Evolutionary conservation across 2,113 vertebrate species (phyloP).

Genomic region (Mesoclemmys tuberculata): DNA sequence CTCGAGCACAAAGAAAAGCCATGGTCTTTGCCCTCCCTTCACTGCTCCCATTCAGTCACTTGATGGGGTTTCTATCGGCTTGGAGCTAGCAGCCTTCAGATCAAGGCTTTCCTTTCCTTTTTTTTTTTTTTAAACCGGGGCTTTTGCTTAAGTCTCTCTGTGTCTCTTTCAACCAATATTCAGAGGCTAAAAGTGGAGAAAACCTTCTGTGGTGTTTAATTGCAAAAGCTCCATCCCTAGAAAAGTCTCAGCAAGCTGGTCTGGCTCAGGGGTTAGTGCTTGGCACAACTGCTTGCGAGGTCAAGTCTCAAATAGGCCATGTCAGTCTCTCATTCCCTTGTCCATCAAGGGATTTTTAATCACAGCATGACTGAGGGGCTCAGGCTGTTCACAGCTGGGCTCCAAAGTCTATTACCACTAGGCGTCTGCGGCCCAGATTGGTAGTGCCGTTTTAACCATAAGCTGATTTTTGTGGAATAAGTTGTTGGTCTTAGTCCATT

Average conservation of each 20-base stretch:
- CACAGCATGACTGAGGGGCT: conserved; percentile 52
- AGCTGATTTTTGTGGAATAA: neutral
- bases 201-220: conserved; percentile 69
- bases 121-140: conserved; percentile 34
- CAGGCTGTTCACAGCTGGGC: conserved; percentile 54
- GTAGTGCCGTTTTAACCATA: conserved; percentile 51
- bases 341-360: conserved; percentile 69
- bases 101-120: conserved; percentile 39
- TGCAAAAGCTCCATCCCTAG: conserved; percentile 70
- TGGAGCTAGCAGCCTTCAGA: conserved; percentile 65
- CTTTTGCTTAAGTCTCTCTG: conserved; percentile 27
- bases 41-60: conserved; percentile 69
- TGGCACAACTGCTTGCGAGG: conserved; percentile 63
- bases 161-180: conserved; percentile 62
- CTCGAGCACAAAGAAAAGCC: conserved; percentile 55
- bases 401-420: conserved; percentile 54
- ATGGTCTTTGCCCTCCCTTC: conserved; percentile 52
- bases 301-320: conserved; percentile 63
- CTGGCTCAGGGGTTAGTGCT: conserved; percentile 63
- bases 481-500: neutral
- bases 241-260: conserved; percentile 70
- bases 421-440: conserved; percentile 10
- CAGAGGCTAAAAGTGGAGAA: conserved; percentile 65
- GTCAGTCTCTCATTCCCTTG: conserved; percentile 40
- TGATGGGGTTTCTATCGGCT: conserved; percentile 69